Evolutionary conservation across 2,888 invertebrate genomes (phyloP), one percentile per base, ranked within the genome.

Genomic region (Artemia sinica): DNA sequence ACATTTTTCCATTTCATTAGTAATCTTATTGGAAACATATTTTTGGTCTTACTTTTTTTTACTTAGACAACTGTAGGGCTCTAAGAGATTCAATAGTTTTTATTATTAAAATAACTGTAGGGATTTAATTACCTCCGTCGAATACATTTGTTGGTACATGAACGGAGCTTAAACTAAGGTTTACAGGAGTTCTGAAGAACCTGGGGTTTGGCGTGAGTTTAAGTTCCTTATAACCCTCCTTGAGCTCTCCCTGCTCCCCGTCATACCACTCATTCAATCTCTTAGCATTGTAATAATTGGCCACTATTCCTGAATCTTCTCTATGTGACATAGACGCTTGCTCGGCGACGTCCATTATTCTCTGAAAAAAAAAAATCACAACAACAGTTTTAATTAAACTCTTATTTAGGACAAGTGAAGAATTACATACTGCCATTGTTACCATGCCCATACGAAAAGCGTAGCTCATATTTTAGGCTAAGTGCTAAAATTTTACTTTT

Each of bases 141-240:
- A 85, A 94, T 70, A 96, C 88, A 80, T 94, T 94, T 50, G 92
- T 91, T 7, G 96, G 95, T 49, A 95, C 88, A 78, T 96, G 95
- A 67, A 95, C 89, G 72, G 93, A 87, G 76, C 91, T 91, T 74
- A 84, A 83, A 70, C 81, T 84, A 12, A 87, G 87, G 77, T 89
- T 89, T 13, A 91, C 87, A 52, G 84, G 84, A 71, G 90, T 85
- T 76, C 89, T 85, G 77, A 89, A 89, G 78, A 93, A 93, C 77
- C 91, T 89, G 0, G 87, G 85, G 76, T 89, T 87, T 70, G 82
- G 82, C 74, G 85, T 85, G 41, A 90, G 76, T 49, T 51, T 69
- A 63, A 71, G 70, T 65, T 49, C 69, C 67, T 70, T 69, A 66
- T 69, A 41, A 66, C 85, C 84, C 50, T 85, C 84, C 6, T 84